Base-by-base conservation (phyloP, 1,140 invertebrate genomes). In the Tribolium castaneum region DNA sequence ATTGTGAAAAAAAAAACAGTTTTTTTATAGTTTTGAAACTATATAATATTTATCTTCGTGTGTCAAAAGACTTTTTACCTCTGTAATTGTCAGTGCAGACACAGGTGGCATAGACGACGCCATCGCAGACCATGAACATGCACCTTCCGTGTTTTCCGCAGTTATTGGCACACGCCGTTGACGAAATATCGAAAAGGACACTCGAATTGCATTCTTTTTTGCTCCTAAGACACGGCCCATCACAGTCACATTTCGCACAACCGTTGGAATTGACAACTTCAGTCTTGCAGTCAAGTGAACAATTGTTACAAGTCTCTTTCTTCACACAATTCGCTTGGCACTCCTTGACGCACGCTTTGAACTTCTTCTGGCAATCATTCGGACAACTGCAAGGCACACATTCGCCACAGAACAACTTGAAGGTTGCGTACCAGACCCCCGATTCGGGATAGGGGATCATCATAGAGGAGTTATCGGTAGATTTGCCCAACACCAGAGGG, bases 401-500 rank as follows among this genome's bases (percentile, higher is more conserved):
- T 2, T 87, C 85, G 50, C 90, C 88, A 73, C 90, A 91, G 82
- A 93, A 94, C 14, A 93, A 82, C 10, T 89, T 89, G 50, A 93
- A 86, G 2, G 90, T 92, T 6, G 94, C 82, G 85, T 93, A 95
- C 94, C 94, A 96, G 10, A 86, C 85, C 0, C 94, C 94, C 10
- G 92, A 90, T 82, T 96, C 94, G 0, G 94, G 94, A 84, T 91
- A 96, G 1, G 94, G 94, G 9, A 95, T 91, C 77, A 93, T 89
- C 6, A 93, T 82, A 4, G 84, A 80, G 12, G 79, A 79, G 71
- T 86, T 86, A n/a, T 76, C 76, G 3, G 72, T 30, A 3, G 89
- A 91, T 59, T 85, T 90, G 78, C 91, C 92, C 51, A 91, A 82
- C 22, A 90, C 87, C 72, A 90, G 88, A 16, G 89, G 87, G 16